Evolutionary conservation across 2,113 vertebrate species (phyloP), one percentile per base, ranked within the genome.

Genomic region (Chaetodon trifascialis): DNA sequence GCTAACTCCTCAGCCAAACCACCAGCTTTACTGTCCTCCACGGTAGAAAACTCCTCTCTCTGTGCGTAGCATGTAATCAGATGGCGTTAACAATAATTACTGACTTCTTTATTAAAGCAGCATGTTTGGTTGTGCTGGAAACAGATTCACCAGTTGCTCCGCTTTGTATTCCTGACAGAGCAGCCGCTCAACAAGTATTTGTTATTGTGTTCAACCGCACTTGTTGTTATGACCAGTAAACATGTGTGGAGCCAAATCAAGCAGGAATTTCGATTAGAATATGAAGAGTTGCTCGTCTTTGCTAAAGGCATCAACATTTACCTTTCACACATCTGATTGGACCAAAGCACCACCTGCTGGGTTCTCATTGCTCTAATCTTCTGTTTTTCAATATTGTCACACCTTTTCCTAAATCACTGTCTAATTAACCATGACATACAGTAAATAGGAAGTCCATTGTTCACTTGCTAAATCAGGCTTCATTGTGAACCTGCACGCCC

Each of bases 391-490:
- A 30, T 3, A 30, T 30, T 40, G 5, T 8, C 38, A 40, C 38
- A 40, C 38, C 1, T 40, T 8, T 40, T 40, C 38, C 38, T 40
- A 40, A 40, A 44, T 44, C 10, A 11, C 9, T 44, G 7, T 11
- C 15, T 47, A 15, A n/a, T 46, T 15, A 47, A 36, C 11, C 4
- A 11, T 16, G 42, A 60, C 30, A 47, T 14, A 30, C 30, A 30
- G 30, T 30, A 15, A 47, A 14, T 15, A 52, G 11, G 30, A 44
- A 19, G 11, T 34, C 11, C 44, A 59, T 4, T 51, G 23, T 4
- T 12, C 58, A 21, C 8, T 40, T 19, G 40, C 66, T 87, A 47
- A 60, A 66, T 71, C 46, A 42, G 72, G 34, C 21, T 47, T 40
- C 40, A 30, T 4, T 46, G 23, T 58, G 34, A 73, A 65, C 25